These are phyloP conservation scores for Delphinapterus leucas DNA, from an alignment of 2,113 vertebrate genomes.

Conservation along the genomic window DNA sequence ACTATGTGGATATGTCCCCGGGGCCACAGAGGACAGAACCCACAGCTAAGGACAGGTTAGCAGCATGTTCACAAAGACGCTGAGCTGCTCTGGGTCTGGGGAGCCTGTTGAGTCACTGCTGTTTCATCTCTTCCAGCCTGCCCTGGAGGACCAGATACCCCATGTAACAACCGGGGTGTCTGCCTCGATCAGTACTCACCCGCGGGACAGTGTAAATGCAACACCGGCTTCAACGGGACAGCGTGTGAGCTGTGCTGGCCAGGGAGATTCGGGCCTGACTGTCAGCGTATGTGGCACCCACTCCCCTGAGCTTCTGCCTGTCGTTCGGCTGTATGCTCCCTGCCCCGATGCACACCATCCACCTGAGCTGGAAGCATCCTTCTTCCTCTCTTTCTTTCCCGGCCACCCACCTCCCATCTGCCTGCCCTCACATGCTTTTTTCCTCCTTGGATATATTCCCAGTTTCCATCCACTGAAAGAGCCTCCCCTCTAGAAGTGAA, in stretches of 20 bases:
- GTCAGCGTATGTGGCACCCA: slow-evolving; percentile 82
- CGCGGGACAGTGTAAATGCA: slow-evolving; percentile 89
- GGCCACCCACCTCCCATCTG: neutral
- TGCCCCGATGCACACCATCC: accelerated
- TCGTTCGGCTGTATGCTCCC: accelerated
- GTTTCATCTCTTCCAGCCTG: slow-evolving; percentile 84
- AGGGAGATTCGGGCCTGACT: slow-evolving; percentile 86
- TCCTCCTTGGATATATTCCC: neutral
- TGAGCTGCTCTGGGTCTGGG: neutral
- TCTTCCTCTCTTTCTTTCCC: neutral
- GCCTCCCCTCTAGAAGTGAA: neutral
- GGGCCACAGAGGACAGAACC: too few relatives aligned
- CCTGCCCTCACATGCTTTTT: neutral
- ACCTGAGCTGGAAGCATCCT: neutral
- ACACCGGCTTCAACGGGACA: slow-evolving; percentile 85
- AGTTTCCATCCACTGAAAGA: neutral
- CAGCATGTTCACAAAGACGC: neutral
- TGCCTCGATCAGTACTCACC: slow-evolving; percentile 85
- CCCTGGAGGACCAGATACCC: slow-evolving; percentile 86
- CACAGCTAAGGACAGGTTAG: accelerated
- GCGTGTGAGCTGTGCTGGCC: slow-evolving; percentile 89
- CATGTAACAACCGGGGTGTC: slow-evolving; percentile 87
- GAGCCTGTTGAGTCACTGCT: neutral
- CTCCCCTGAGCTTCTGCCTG: accelerated
- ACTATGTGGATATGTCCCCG: neutral